Conservation (phyloP, 2,888 invertebrate species). For the Leucozona laternaria region DNA sequence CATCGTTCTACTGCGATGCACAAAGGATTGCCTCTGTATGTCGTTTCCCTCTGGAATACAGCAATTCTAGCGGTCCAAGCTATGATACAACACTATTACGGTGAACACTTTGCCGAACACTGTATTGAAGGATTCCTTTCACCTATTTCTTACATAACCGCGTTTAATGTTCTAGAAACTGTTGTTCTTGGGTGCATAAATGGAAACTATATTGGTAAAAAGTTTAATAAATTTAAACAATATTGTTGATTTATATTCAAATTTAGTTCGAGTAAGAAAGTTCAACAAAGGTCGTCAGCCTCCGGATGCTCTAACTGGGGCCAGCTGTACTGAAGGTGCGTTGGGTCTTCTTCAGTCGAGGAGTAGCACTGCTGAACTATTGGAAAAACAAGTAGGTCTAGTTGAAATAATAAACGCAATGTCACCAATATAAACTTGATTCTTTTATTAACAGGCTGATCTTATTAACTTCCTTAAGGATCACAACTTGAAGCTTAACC, state of each 20-base stretch:
- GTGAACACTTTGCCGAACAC: slow-evolving; percentile 84
- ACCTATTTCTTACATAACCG: slow-evolving; percentile 86
- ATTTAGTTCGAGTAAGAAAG: slow-evolving; percentile 85
- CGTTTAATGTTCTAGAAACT: slow-evolving; percentile 85
- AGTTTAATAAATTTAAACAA: neutral
- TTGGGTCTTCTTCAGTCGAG: slow-evolving; percentile 84
- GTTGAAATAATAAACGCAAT: neutral
- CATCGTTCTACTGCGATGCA: slow-evolving; percentile 86
- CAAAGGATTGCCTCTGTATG: slow-evolving; percentile 86
- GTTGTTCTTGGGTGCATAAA: slow-evolving; percentile 84
- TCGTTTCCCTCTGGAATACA: slow-evolving; percentile 87
- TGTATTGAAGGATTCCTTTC: slow-evolving; percentile 84
- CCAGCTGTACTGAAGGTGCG: slow-evolving; percentile 80
- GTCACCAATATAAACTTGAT: neutral
- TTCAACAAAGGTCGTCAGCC: slow-evolving; percentile 86
- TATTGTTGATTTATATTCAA: neutral
- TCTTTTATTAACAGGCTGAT: slow-evolving; percentile 85
- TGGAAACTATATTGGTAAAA: slow-evolving; percentile 85
- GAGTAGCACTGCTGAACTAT: slow-evolving; percentile 85
- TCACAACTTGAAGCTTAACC: slow-evolving; percentile 87
- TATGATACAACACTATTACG: slow-evolving; percentile 86
- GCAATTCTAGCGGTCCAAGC: slow-evolving; percentile 85
- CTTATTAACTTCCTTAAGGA: slow-evolving; percentile 88
- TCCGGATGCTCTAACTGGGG: slow-evolving; percentile 87
- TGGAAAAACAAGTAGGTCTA: slow-evolving; percentile 86